These are phyloP conservation scores for Magallana angulata DNA, from an alignment of 1,140 invertebrate species.

Conservation along the genomic window DNA sequence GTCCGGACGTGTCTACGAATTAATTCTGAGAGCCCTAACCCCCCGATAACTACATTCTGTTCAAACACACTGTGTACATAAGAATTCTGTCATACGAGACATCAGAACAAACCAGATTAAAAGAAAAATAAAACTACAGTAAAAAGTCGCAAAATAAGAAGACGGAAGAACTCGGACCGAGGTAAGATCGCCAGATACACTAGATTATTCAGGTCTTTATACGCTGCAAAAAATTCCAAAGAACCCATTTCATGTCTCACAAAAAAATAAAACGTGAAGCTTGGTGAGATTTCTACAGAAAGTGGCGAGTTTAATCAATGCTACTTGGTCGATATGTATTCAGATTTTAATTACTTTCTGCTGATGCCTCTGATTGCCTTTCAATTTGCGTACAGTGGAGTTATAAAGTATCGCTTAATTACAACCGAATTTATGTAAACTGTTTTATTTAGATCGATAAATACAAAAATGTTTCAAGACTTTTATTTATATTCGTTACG, in stretches of 20 bases:
- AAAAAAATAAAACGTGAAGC: neutral
- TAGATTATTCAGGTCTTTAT: neutral
- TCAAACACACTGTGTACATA: slow-evolving; percentile 16
- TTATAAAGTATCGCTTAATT: too few relatives aligned
- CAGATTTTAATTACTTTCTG: neutral
- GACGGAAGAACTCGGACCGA: neutral
- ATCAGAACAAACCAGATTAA: neutral
- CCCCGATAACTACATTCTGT: neutral
- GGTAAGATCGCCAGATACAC: neutral
- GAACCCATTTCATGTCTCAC: neutral
- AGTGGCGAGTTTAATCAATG: slow-evolving; percentile 7
- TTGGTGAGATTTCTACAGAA: neutral
- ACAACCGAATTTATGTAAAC: too few relatives aligned
- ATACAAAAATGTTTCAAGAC: too few relatives aligned
- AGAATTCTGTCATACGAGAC: neutral
- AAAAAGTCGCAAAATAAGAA: neutral
- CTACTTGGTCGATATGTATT: slow-evolving; percentile 1
- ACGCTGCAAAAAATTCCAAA: neutral
- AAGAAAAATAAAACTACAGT: neutral
- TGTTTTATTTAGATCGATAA: too few relatives aligned
- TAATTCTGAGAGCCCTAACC: neutral
- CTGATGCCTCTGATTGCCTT: neutral
- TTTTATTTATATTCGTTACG: too few relatives aligned
- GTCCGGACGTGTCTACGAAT: neutral
- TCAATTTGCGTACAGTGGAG: too few relatives aligned